These are phyloP conservation scores for Drosophila prosaltans DNA, from an alignment of 1,140 invertebrate species.

Conservation along the genomic window DNA sequence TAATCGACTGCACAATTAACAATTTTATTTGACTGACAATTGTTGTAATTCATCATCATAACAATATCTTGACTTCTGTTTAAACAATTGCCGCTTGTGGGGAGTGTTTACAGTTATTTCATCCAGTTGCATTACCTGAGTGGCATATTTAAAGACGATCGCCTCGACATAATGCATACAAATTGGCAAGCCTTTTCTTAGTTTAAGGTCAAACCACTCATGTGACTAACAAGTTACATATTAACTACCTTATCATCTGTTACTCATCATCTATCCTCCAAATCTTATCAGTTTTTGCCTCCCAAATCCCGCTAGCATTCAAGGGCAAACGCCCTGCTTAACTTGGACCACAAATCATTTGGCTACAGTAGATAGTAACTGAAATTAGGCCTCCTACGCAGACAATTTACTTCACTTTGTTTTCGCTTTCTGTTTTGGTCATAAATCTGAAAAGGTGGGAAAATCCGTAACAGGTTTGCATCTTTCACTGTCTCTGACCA, in stretches of 20 bases:
- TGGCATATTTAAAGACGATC: conserved; percentile 32
- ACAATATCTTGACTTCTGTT: conserved; percentile 34
- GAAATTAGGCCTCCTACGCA: conserved; percentile 49
- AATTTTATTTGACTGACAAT: conserved; percentile 54
- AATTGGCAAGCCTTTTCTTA: conserved; percentile 24
- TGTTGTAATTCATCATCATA: conserved; percentile 45
- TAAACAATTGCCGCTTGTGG: conserved; percentile 23
- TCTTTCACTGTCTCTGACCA: not conserved
- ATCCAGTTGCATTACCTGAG: conserved; percentile 33
- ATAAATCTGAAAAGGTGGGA: conserved; percentile 35
- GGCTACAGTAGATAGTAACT: not conserved
- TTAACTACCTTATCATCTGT: not conserved
- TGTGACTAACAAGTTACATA: conserved; percentile 7
- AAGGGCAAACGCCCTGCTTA: conserved; percentile 15
- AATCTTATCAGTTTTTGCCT: conserved; percentile 1
- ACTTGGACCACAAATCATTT: not conserved
- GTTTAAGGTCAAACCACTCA: conserved; percentile 5
- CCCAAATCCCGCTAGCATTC: conserved; percentile 40
- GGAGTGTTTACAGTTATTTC: conserved; percentile 50
- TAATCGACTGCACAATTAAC: conserved; percentile 62
- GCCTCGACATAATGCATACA: conserved; percentile 32
- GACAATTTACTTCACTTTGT: not conserved
- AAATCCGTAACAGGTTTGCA: conserved; percentile 32
- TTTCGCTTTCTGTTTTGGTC: not conserved
- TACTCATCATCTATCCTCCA: too few species aligned